A percentile compares a stretch with the other conserved stretches of the same genome.
These are phyloP conservation scores for Lichenostomus cassidix DNA, from an alignment of 2,113 vertebrate species.

Conservation along the genomic window DNA sequence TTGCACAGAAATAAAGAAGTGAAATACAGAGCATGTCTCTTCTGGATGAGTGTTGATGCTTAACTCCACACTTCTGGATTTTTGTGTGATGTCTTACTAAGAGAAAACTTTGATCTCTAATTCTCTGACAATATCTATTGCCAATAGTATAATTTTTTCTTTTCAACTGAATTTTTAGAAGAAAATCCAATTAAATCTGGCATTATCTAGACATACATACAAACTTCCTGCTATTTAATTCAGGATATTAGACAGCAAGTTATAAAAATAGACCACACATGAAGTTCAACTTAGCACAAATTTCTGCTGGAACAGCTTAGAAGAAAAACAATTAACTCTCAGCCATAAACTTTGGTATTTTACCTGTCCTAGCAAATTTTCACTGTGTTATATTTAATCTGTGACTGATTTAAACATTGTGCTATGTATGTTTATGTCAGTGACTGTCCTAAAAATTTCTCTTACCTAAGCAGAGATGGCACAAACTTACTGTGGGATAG, in stretches of 20 bases:
- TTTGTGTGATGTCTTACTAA: neutral
- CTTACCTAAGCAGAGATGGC: neutral
- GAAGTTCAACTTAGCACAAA: conserved; percentile 11
- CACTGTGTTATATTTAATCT: neutral
- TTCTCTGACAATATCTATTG: neutral
- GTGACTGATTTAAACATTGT: neutral
- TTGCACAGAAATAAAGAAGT: neutral
- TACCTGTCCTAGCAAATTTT: neutral
- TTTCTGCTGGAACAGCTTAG: conserved; percentile 16
- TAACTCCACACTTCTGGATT: neutral
- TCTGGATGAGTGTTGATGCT: neutral
- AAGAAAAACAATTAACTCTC: neutral
- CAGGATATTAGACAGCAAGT: neutral
- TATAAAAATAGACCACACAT: neutral
- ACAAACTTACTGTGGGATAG: neutral
- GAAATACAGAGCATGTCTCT: neutral
- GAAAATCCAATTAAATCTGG: neutral
- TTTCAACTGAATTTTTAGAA: neutral
- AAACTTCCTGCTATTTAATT: neutral
- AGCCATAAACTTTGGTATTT: neutral
- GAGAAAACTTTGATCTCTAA: neutral
- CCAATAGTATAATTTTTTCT: neutral
- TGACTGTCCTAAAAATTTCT: neutral
- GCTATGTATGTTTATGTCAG: neutral
- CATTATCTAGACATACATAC: neutral